Evolutionary conservation across 2,113 vertebrate species (phyloP).

Genomic region (Oncorhynchus clarkii): DNA sequence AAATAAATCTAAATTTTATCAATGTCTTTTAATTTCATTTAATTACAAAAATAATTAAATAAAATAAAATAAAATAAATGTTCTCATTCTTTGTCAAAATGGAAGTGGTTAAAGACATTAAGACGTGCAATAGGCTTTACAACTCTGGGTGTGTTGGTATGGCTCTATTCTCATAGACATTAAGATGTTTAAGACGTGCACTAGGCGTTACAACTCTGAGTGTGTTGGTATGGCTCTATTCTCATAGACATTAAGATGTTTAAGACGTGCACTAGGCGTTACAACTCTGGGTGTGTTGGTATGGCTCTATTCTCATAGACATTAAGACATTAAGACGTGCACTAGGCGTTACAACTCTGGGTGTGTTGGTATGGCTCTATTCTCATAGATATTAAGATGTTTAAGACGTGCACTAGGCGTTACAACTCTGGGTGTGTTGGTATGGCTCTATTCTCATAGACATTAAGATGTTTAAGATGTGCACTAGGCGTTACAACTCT

Average conservation of each 20-base stretch:
- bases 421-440: neutral
- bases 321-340: too few species aligned
- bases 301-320: slow-evolving; percentile 9
- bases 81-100: neutral
- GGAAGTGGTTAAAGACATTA: neutral
- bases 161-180: too few species aligned
- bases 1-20: slow-evolving; percentile 17
- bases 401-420: too few species aligned
- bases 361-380: slow-evolving; percentile 3
- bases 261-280: neutral
- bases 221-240: slow-evolving; percentile 4
- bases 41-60: too few species aligned
- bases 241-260: too few species aligned
- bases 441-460: slow-evolving; percentile 6
- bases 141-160: too few species aligned
- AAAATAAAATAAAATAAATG: too few species aligned
- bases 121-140: too few species aligned
- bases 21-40: neutral
- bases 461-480: too few species aligned
- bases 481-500: neutral
- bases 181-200: too few species aligned
- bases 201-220: neutral
- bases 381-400: too few species aligned
- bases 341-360: neutral
- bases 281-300: neutral